A percentile compares a stretch with the other conserved stretches of the same genome.
Evolutionary conservation across 2,888 invertebrate species (phyloP).

Genomic region (Linnaemya tessellans): DNA sequence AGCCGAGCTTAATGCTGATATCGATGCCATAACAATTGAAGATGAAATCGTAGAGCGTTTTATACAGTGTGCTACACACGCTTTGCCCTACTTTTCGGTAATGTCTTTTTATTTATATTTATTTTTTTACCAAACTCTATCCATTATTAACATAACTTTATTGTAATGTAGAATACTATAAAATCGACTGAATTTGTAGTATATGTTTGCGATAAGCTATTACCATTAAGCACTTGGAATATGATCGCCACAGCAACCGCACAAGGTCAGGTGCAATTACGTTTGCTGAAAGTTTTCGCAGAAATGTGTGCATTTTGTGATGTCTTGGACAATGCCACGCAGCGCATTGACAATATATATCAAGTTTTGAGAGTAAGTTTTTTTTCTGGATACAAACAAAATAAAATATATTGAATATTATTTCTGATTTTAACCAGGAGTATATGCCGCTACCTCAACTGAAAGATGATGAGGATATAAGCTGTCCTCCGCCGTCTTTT

Average conservation of each 20-base stretch:
- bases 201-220: slow-evolving; percentile 92
- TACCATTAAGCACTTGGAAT: slow-evolving; percentile 88
- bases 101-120: not conserved
- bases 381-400: slow-evolving; percentile 9
- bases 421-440: slow-evolving; percentile 84
- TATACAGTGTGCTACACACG: slow-evolving; percentile 93
- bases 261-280: slow-evolving; percentile 88
- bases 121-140: not conserved
- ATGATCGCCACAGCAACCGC: slow-evolving; percentile 86
- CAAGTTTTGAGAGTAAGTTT: slow-evolving; percentile 89
- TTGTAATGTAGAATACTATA: slow-evolving; percentile 88
- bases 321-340: slow-evolving; percentile 88
- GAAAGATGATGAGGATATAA: slow-evolving; percentile 85
- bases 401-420: not conserved
- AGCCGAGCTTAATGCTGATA: slow-evolving; percentile 90
- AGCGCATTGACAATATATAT: slow-evolving; percentile 90
- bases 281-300: slow-evolving; percentile 93
- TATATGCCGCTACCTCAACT: slow-evolving; percentile 95
- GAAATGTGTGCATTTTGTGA: slow-evolving; percentile 92
- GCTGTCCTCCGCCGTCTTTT: slow-evolving; percentile 89
- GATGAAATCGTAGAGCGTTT: slow-evolving; percentile 91
- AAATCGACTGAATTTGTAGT: slow-evolving; percentile 93
- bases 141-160: not conserved
- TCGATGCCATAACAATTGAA: slow-evolving; percentile 84
- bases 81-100: slow-evolving; percentile 94